Base-by-base conservation (phyloP, 2,113 vertebrate species). In the Rynchops niger region DNA sequence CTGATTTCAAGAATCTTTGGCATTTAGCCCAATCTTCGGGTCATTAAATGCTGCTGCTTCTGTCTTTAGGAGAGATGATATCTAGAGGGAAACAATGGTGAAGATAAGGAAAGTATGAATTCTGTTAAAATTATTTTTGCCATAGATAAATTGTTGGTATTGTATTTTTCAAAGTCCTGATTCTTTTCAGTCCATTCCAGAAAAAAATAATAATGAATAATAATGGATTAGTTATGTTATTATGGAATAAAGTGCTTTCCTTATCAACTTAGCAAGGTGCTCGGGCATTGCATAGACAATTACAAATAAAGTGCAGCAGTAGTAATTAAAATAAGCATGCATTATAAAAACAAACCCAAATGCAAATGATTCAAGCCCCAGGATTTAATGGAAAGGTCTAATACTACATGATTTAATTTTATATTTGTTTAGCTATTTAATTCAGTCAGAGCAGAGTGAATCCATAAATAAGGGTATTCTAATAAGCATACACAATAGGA, bases 261-360 rank as follows among this genome's bases (percentile, higher is more conserved):
- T 94, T 96, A 97, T 96, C 96, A 88, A 97, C 95, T 97, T 96
- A 97, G 76, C 63, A 93, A 95, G 95, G 95, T 97, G 80, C 90
- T 95, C 92, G 92, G 95, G 95, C 67, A 92, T 83, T 86, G 82
- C 72, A 95, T 67, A 92, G 88, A 93, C 88, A 92, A 97, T 97
- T 93, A 86, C 72, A 95, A 93, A 93, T 94, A 92, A 97, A 97
- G 79, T 96, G 74, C 71, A 96, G 71, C 55, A 94, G 47, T 67
- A 86, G 55, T 94, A 95, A 97, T 94, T 97, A 97, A 97, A 96
- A 95, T 90, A 90, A 94, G 93, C 86, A 70, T 88, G 71, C 72
- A 83, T 90, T 88, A 78, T 93, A 92, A 86, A 94, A 47, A 49
- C 88, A 86, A 88, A 93, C 77, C 53, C 88, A 88, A 96, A 96